Evolutionary conservation across 1,140 invertebrate genomes (phyloP).

Genomic region (Oscheius sp.): DNA sequence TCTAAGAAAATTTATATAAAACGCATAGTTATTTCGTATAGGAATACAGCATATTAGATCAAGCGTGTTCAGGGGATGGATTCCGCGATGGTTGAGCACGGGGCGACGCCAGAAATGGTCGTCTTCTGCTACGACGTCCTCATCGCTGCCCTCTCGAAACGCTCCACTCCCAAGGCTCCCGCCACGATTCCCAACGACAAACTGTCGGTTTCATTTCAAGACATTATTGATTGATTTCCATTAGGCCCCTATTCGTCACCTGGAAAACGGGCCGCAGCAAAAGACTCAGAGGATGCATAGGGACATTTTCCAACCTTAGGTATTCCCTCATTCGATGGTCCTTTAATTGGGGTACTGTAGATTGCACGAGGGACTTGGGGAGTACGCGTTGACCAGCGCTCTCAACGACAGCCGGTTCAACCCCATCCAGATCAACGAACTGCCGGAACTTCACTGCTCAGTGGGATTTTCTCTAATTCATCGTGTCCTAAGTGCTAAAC

Average conservation of each 20-base stretch:
- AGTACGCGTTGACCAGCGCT: conserved; percentile 74
- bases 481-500: neutral
- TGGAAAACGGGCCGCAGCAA: conserved; percentile 64
- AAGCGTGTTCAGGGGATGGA: neutral
- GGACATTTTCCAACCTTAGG: conserved; percentile 61
- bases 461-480: conserved; percentile 64
- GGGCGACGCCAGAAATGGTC: conserved; percentile 45
- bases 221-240: conserved; percentile 15
- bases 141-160: conserved; percentile 32
- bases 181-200: conserved; percentile 45
- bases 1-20: no score
- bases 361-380: conserved; percentile 64
- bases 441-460: conserved; percentile 84
- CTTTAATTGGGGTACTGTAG: neutral
- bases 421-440: conserved; percentile 88
- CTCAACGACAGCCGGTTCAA: conserved; percentile 94
- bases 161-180: conserved; percentile 38
- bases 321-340: neutral
- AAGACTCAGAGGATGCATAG: conserved; percentile 65
- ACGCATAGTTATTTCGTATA: no score
- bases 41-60: no score
- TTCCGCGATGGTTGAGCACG: neutral
- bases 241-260: conserved; percentile 66
- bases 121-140: conserved; percentile 54
- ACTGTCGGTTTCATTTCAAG: conserved; percentile 38